A percentile compares a stretch with the other conserved stretches of the same genome.
Evolutionary conservation across 2,113 vertebrate species (phyloP).

Genomic region (Gymnobelideus leadbeateri): DNA sequence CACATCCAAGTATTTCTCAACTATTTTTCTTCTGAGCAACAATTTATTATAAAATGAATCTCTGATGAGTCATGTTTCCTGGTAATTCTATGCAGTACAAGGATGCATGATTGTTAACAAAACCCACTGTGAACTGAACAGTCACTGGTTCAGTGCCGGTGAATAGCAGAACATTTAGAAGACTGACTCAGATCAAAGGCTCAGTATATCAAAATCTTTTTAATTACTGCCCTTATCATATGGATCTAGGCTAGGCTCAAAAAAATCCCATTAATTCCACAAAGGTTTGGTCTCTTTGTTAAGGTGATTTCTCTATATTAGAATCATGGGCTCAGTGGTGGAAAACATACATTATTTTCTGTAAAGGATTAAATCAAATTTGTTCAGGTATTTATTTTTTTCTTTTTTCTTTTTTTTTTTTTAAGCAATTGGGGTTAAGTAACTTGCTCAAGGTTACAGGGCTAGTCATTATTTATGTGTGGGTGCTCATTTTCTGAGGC

Average conservation of each 20-base stretch:
- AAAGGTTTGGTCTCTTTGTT: slow-evolving; percentile 37
- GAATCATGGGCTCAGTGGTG: slow-evolving; percentile 33
- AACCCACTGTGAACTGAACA: slow-evolving; percentile 63
- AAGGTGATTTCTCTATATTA: slow-evolving; percentile 40
- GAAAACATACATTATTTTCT: slow-evolving; percentile 9
- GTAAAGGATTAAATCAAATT: slow-evolving; percentile 26
- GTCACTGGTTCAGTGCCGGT: slow-evolving; percentile 75
- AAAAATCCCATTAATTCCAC: slow-evolving; percentile 36
- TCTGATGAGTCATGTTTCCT: slow-evolving; percentile 68
- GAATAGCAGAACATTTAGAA: slow-evolving; percentile 73
- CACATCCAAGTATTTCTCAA: background rate
- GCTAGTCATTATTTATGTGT: too few relatives aligned
- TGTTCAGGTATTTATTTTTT: background rate
- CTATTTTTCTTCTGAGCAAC: background rate
- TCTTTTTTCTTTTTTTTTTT: too few relatives aligned
- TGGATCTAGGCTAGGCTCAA: slow-evolving; percentile 36
- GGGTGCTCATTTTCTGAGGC: too few relatives aligned
- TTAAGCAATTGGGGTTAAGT: too few relatives aligned
- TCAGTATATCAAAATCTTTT: slow-evolving; percentile 66
- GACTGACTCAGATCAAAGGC: slow-evolving; percentile 23
- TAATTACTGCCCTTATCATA: slow-evolving; percentile 55
- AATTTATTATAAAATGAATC: slow-evolving; percentile 30
- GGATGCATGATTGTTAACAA: slow-evolving; percentile 76
- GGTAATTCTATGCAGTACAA: slow-evolving; percentile 70
- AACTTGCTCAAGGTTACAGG: too few relatives aligned